Evolutionary conservation across 2,113 vertebrate genomes (phyloP).

Genomic region (Chamaetylas fuelleborni): DNA sequence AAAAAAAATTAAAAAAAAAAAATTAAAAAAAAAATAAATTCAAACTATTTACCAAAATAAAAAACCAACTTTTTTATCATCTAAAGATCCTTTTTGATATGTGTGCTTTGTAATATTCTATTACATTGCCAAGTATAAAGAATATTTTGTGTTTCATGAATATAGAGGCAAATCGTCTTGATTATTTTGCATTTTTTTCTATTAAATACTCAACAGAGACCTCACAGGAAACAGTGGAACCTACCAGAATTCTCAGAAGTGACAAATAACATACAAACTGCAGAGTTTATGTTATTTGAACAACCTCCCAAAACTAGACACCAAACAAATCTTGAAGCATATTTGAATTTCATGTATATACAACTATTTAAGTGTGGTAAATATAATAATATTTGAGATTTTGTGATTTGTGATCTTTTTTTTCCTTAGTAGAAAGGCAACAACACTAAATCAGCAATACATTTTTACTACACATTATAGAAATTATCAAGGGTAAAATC

Average conservation of each 20-base stretch:
- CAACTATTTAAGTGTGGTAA: not conserved
- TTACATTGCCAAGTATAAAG: not conserved
- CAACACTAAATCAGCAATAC: constrained; percentile 23
- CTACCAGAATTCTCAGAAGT: constrained; percentile 1
- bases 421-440: not conserved
- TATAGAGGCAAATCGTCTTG: not conserved
- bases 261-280: not conserved
- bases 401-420: not conserved
- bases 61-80: not conserved
- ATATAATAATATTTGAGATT: not conserved
- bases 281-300: not conserved
- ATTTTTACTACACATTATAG: constrained; percentile 19
- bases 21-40: not conserved
- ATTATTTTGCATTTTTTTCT: not conserved
- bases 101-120: not conserved
- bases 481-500: constrained; percentile 57
- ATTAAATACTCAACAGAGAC: not conserved
- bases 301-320: not conserved
- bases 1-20: not conserved
- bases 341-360: not conserved
- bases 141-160: not conserved
- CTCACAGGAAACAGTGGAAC: not conserved
- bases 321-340: not conserved
- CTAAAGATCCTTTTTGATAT: not conserved
- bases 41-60: not conserved